Evolutionary conservation across 2,888 invertebrate species (phyloP).

Genomic region (Terebella lapidaria): DNA sequence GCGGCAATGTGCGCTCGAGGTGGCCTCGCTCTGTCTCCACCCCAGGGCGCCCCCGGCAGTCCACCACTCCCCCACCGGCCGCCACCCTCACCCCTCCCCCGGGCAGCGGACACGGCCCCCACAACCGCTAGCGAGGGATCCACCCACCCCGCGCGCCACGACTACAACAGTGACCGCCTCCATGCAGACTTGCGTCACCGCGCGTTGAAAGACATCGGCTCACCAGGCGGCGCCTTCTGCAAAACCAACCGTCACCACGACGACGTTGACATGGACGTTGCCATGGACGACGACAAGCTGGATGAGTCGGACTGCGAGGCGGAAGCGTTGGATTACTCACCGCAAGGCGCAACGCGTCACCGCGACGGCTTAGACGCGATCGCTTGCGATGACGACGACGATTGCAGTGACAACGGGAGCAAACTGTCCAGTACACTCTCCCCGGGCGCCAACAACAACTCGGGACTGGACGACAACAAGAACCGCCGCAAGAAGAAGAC

Average conservation of each 20-base stretch:
- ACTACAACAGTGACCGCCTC: constrained; percentile 2
- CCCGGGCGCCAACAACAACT: neutral
- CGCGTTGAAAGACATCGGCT: neutral
- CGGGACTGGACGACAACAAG: constrained; percentile 12
- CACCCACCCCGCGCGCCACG: neutral
- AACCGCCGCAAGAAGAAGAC: constrained; percentile 51
- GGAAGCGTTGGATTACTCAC: neutral
- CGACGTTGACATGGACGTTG: neutral
- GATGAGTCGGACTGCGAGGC: constrained; percentile 4
- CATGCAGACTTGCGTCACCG: neutral
- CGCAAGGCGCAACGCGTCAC: too few relatives aligned
- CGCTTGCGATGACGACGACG: constrained; percentile 1
- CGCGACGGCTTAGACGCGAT: neutral
- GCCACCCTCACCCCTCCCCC: neutral
- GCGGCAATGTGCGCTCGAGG: neutral
- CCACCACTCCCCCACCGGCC: constrained; percentile 3
- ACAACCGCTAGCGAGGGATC: too few relatives aligned
- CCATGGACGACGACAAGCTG: neutral
- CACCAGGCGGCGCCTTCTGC: neutral
- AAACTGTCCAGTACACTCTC: neutral
- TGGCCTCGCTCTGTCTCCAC: constrained; percentile 2
- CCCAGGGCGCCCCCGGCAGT: constrained; percentile 1
- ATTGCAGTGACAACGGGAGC: constrained; percentile 1
- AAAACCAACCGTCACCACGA: neutral
- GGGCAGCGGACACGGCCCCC: neutral